A percentile compares a stretch with the other conserved stretches of the same genome.
Conservation (phyloP, 1,140 invertebrate genomes). For the Cydia strobilella region DNA sequence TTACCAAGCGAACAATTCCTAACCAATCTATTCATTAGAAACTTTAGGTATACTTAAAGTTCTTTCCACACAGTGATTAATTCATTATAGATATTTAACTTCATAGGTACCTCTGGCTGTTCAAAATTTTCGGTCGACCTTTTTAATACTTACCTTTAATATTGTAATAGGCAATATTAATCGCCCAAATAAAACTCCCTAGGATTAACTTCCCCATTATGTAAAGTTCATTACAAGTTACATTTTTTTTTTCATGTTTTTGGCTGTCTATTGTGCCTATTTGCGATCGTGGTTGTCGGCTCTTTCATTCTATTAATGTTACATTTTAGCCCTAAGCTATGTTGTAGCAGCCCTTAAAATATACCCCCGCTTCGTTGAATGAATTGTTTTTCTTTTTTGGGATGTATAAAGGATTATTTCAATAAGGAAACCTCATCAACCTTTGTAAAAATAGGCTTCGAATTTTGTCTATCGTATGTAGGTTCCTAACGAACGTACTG, state of each 20-base stretch:
- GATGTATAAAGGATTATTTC: background rate
- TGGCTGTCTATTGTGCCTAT: constrained; percentile 11
- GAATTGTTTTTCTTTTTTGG: too few relatives aligned
- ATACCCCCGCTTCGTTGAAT: background rate
- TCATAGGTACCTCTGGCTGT: constrained; percentile 17
- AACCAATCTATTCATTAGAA: constrained; percentile 18
- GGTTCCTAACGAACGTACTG: background rate
- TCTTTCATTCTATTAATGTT: background rate
- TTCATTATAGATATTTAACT: constrained; percentile 27
- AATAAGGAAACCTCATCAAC: too few relatives aligned
- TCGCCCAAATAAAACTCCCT: background rate
- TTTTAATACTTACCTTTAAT: constrained; percentile 1
- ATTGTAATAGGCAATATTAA: constrained; percentile 13
- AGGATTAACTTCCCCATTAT: background rate
- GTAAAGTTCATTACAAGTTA: background rate
- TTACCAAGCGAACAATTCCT: constrained; percentile 10
- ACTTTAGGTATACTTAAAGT: constrained; percentile 18
- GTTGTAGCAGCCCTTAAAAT: background rate
- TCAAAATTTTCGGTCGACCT: constrained; percentile 25
- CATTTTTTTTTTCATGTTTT: constrained; percentile 1
- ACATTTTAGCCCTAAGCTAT: background rate
- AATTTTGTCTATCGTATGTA: background rate
- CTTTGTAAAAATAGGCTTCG: background rate
- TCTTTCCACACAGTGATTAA: constrained; percentile 24
- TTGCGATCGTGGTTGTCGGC: background rate